phyloP scores from a whole-genome alignment of 2,888 invertebrate genomes.

The Lamellibrachia satsuma region DNA sequence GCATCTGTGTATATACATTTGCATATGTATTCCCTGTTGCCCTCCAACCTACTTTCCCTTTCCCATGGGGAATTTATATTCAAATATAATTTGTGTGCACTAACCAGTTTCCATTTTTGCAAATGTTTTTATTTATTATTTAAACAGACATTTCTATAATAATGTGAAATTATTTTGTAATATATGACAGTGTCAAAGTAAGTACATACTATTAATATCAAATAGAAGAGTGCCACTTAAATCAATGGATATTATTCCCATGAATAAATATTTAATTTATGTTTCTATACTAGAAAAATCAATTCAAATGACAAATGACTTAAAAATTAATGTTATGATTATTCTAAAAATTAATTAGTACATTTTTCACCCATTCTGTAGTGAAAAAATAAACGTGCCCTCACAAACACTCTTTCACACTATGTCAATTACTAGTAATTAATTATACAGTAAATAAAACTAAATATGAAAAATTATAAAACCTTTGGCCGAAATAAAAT shows the following conservation, averaged over 20 bases:
- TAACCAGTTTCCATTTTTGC: not conserved
- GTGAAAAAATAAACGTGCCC: too few relatives aligned
- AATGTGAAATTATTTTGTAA: not conserved
- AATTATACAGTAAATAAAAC: too few relatives aligned
- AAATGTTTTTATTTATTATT: not conserved
- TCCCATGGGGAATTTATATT: not conserved
- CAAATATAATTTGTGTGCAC: not conserved
- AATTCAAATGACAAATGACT: too few relatives aligned
- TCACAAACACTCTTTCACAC: too few relatives aligned
- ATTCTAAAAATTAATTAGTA: not conserved
- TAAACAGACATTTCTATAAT: not conserved
- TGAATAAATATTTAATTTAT: not conserved
- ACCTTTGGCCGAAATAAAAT: too few relatives aligned
- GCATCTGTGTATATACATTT: not conserved
- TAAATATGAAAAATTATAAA: too few relatives aligned
- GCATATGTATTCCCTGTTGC: not conserved
- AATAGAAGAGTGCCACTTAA: not conserved
- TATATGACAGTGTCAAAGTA: too few relatives aligned
- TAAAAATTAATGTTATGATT: not conserved
- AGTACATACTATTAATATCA: not conserved
- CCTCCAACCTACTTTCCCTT: not conserved
- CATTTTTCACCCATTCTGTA: not conserved
- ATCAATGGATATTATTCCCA: not conserved
- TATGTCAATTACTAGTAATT: too few relatives aligned
- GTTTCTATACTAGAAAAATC: too few relatives aligned